Conservation (phyloP, 1,140 invertebrate genomes). For the Palaemon carinicauda region DNA sequence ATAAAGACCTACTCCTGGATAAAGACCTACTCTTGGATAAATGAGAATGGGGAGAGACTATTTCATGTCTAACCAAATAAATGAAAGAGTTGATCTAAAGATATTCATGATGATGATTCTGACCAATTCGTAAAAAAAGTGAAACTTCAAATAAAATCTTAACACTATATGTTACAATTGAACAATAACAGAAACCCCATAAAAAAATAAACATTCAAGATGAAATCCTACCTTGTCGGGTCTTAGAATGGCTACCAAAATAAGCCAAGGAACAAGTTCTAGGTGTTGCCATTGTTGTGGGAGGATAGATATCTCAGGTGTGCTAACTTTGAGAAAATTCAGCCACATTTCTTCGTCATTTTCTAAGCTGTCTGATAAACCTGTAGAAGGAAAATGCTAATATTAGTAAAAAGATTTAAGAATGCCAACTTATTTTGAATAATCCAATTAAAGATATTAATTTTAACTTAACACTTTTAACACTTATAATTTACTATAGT, state of each 20-base stretch:
- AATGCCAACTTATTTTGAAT: no score
- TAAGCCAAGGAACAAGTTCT: constrained; percentile 14
- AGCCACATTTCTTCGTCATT: constrained; percentile 3
- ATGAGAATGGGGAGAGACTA: no score
- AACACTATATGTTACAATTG: neutral
- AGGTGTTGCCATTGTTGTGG: constrained; percentile 15
- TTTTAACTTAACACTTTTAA: no score
- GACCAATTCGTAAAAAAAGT: no score
- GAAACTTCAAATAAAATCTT: neutral
- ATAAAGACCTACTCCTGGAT: no score
- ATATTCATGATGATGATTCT: no score
- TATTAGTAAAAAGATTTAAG: no score
- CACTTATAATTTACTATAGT: no score
- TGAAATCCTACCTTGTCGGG: constrained; percentile 15
- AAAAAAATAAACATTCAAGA: neutral
- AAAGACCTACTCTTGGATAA: no score
- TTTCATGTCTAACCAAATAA: no score
- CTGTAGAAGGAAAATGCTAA: neutral
- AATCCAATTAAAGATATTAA: no score
- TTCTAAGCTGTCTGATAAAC: constrained; percentile 10
- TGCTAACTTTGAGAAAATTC: neutral
- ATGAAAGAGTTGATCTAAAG: no score
- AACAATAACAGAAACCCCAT: neutral
- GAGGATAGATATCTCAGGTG: constrained; percentile 18
- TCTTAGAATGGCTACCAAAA: constrained; percentile 24